Conservation (phyloP, 2,113 vertebrate species). For the Cardinalis cardinalis region DNA sequence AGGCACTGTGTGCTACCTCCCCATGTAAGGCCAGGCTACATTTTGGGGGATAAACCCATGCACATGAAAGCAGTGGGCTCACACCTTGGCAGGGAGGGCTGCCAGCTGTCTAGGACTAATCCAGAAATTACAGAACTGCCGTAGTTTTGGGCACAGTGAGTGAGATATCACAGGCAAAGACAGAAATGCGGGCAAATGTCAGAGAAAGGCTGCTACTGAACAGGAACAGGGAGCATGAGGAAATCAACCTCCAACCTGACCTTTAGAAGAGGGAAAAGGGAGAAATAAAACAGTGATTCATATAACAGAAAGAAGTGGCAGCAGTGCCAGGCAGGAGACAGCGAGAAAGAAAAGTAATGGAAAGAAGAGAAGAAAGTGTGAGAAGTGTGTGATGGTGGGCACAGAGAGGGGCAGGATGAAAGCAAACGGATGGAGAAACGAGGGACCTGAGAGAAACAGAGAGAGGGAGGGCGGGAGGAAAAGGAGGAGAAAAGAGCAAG, state of each 20-base stretch:
- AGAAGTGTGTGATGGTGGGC: neutral
- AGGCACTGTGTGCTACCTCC: neutral
- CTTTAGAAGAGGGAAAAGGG: neutral
- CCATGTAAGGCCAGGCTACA: fast-evolving
- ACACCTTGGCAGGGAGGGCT: neutral
- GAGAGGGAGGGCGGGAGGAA: neutral
- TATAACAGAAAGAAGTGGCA: neutral
- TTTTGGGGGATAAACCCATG: neutral
- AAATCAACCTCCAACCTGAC: neutral
- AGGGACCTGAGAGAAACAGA: neutral
- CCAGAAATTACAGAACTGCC: neutral
- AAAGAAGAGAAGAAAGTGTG: neutral
- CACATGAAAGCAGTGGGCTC: neutral
- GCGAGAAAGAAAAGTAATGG: neutral
- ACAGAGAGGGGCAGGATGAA: neutral
- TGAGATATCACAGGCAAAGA: neutral
- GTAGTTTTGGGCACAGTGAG: neutral
- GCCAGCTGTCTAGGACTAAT: neutral
- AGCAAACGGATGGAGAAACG: neutral
- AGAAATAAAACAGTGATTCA: neutral
- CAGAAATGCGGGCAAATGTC: neutral
- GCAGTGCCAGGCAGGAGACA: neutral
- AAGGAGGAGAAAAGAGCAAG: slow-evolving; percentile 50
- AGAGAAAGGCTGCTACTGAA: neutral
- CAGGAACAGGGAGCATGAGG: neutral